These are phyloP conservation scores for Trachurus trachurus DNA, from an alignment of 2,797 vertebrate species.

Conservation along the genomic window DNA sequence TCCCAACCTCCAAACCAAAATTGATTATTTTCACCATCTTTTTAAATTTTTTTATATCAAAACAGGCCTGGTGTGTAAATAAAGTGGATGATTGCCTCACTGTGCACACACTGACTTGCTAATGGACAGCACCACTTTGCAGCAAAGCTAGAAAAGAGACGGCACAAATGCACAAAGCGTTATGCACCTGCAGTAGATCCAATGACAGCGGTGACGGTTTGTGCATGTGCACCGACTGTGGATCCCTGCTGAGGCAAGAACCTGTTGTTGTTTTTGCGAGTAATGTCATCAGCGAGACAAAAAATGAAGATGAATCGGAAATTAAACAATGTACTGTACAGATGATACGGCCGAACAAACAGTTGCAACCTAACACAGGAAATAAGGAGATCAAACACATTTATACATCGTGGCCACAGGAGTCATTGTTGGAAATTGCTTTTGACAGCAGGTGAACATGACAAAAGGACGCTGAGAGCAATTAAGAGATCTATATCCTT, in stretches of 20 bases:
- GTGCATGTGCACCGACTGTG: not conserved
- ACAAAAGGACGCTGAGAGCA: conserved; percentile 13
- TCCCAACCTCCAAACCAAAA: not conserved
- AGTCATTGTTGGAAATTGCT: not conserved
- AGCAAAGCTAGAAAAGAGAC: conserved; percentile 5
- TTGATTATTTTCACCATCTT: not conserved
- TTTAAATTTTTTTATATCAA: not conserved
- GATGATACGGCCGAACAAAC: conserved; percentile 11
- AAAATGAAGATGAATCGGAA: conserved; percentile 41
- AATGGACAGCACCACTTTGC: not conserved
- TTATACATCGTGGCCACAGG: not conserved
- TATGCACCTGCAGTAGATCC: not conserved
- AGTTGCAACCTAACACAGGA: conserved; percentile 2
- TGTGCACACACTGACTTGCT: conserved; percentile 2
- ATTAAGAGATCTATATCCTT: not conserved
- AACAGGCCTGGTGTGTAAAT: not conserved
- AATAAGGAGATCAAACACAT: conserved; percentile 17
- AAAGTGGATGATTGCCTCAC: conserved; percentile 3
- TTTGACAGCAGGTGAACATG: conserved; percentile 4
- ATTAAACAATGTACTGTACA: conserved; percentile 20
- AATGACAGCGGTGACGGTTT: not conserved
- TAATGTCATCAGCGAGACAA: conserved; percentile 34
- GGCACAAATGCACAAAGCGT: conserved; percentile 1
- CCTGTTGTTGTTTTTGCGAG: conserved; percentile 30
- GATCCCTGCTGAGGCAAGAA: conserved; percentile 14